phyloP scores from a whole-genome alignment of 2,113 vertebrate species.

The Bos indicus region DNA sequence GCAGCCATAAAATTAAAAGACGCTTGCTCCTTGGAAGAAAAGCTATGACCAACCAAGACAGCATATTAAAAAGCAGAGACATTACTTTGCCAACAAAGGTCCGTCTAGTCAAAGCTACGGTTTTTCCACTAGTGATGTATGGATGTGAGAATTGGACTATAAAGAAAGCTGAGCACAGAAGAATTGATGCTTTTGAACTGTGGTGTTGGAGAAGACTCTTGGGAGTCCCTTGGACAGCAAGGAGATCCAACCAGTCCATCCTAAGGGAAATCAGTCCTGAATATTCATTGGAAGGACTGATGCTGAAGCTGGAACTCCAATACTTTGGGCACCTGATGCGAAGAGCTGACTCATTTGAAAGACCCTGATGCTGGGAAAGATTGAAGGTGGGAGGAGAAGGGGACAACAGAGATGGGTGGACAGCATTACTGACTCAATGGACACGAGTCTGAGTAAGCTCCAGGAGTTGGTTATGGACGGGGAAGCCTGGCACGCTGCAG shows the following conservation, averaged over 20 bases:
- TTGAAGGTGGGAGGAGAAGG: not conserved
- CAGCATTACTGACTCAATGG: not conserved
- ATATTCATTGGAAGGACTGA: not conserved
- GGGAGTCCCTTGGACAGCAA: not conserved
- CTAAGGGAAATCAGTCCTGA: not conserved
- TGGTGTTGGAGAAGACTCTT: not conserved
- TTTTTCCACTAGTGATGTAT: not conserved
- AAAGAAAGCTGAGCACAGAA: not conserved
- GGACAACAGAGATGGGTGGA: not conserved
- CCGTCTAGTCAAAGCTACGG: not conserved
- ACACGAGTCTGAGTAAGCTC: not conserved
- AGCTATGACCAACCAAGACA: not conserved
- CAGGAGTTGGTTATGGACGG: not conserved
- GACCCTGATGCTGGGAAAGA: not conserved
- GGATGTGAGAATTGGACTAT: not conserved
- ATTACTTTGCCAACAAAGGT: not conserved
- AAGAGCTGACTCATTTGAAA: not conserved
- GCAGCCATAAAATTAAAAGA: not conserved
- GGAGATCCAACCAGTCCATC: not conserved
- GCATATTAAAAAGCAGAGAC: not conserved
- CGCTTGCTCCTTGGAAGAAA: not conserved
- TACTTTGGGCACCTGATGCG: not conserved
- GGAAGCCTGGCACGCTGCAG: not conserved
- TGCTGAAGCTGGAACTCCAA: not conserved
- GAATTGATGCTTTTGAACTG: not conserved